Base-by-base conservation (phyloP, 2,888 invertebrate species). In the Theretra japonica region DNA sequence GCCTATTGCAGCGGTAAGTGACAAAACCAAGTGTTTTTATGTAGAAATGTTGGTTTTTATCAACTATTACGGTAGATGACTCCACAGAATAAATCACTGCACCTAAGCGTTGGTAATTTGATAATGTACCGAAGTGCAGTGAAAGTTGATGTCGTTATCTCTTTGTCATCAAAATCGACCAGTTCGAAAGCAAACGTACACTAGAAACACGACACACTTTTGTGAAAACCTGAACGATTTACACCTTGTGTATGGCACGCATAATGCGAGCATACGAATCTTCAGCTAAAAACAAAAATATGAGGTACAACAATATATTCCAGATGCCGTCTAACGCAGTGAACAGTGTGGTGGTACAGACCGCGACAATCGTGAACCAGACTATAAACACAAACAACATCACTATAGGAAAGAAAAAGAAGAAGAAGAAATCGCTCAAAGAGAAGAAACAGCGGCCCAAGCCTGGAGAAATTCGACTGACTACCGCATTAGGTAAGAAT, bases 401-500 rank as follows among this genome's bases (percentile, higher is more conserved):
- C 71, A 85, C 91, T 7, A 82, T 90, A 30, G 75, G 81, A 11
- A 85, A 88, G 68, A 85, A 83, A 78, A 91, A 94, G 59, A 97
- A 97, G 85, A 97, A 97, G 90, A 97, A 97, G 93, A 97, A 97
- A 91, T 95, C 95, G 0, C 95, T 95, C 23, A 96, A 97, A 84
- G 97, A 97, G 86, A 97, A 97, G 88, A 97, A 97, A 81, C 97
- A 96, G n/a, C 92, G 97, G 68, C 97, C 97, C 0, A 97, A 97
- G 81, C 97, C 98, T 0, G 98, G 97, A 0, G 97, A 97, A 90
- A 97, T 97, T 80, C 95, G 97, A 56, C 92, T 97, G 41, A 97
- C 97, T 15, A 97, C 97, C 3, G 97, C 97, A 11, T 87, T 96
- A 70, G 94, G 94, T 93, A 80, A 76, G 57, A 25, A 1, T 23